These are phyloP conservation scores for Eutolmus rufibarbis DNA, from an alignment of 2,888 invertebrate genomes.

Conservation along the genomic window DNA sequence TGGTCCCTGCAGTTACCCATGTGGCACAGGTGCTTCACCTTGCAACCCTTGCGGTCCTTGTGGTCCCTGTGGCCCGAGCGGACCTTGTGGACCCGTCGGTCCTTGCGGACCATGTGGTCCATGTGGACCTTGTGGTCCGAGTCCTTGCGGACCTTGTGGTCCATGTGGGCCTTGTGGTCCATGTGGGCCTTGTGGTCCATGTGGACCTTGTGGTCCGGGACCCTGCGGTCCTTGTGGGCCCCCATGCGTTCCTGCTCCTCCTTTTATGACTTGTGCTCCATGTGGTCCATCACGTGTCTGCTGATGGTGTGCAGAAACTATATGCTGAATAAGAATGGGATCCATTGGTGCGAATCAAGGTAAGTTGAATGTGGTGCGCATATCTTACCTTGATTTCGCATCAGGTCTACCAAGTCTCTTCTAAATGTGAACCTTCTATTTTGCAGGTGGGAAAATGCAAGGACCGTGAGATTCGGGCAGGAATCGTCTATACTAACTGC, in stretches of 20 bases:
- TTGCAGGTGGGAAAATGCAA: constrained; percentile 54
- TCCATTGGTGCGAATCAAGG: constrained; percentile 12
- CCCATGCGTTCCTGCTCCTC: constrained; percentile 1
- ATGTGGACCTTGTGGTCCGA: constrained; percentile 51
- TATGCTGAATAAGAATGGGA: background rate
- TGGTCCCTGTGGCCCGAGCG: constrained; percentile 45
- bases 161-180: constrained; percentile 48
- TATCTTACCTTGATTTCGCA: constrained; percentile 22
- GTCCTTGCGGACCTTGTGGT: constrained; percentile 47
- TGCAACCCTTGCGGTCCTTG: background rate
- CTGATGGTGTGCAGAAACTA: background rate
- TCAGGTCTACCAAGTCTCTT: background rate
- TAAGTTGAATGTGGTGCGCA: background rate
- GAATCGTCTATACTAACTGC: constrained; percentile 63
- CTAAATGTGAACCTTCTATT: background rate
- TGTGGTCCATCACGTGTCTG: constrained; percentile 14
- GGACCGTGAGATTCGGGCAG: constrained; percentile 63
- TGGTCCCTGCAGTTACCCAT: background rate
- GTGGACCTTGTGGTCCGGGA: background rate
- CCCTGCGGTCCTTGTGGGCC: constrained; percentile 45
- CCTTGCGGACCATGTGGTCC: constrained; percentile 48
- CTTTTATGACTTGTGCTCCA: constrained; percentile 9
- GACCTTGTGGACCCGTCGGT: constrained; percentile 47
- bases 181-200: constrained; percentile 44
- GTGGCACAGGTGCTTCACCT: background rate